phyloP scores from a whole-genome alignment of 2,888 invertebrate genomes.

The Drosophila pseudotalamancana region DNA sequence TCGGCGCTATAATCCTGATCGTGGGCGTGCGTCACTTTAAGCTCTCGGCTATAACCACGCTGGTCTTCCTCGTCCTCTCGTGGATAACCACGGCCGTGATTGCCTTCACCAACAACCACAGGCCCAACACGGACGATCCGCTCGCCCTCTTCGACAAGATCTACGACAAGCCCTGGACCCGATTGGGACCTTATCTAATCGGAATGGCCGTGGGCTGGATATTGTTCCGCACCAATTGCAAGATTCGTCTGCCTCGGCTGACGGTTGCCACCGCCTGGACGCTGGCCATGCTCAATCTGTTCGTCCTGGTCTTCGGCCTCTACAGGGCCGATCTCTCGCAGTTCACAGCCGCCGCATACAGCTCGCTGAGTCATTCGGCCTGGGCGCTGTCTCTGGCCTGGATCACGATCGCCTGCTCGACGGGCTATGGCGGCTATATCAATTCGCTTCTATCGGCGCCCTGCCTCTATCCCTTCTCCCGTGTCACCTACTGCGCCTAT shows the following conservation, averaged over 20 bases:
- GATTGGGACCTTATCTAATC: constrained; percentile 92
- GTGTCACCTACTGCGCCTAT: constrained; percentile 95
- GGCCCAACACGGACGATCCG: constrained; percentile 92
- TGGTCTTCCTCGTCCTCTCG: constrained; percentile 89
- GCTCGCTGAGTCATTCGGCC: constrained; percentile 91
- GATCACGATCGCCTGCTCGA: constrained; percentile 93
- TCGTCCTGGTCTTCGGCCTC: constrained; percentile 91
- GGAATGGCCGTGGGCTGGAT: constrained; percentile 94
- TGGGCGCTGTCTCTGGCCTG: constrained; percentile 93
- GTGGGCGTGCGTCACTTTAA: constrained; percentile 92
- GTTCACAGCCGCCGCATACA: constrained; percentile 90
- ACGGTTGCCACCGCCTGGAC: constrained; percentile 90
- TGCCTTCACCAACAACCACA: constrained; percentile 91
- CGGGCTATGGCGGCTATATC: constrained; percentile 92
- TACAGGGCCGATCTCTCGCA: constrained; percentile 89
- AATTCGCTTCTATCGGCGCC: constrained; percentile 90
- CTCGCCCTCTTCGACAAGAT: constrained; percentile 94
- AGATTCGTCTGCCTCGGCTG: constrained; percentile 89
- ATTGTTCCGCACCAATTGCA: constrained; percentile 92
- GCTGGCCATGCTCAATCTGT: constrained; percentile 87
- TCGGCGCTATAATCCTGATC: constrained; percentile 92
- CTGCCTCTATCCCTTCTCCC: constrained; percentile 92
- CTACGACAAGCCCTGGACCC: constrained; percentile 95
- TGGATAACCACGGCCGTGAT: constrained; percentile 92
- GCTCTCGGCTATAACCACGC: constrained; percentile 88